Base-by-base conservation (phyloP, 2,888 invertebrate species). In the Drosophila demipolita region DNA sequence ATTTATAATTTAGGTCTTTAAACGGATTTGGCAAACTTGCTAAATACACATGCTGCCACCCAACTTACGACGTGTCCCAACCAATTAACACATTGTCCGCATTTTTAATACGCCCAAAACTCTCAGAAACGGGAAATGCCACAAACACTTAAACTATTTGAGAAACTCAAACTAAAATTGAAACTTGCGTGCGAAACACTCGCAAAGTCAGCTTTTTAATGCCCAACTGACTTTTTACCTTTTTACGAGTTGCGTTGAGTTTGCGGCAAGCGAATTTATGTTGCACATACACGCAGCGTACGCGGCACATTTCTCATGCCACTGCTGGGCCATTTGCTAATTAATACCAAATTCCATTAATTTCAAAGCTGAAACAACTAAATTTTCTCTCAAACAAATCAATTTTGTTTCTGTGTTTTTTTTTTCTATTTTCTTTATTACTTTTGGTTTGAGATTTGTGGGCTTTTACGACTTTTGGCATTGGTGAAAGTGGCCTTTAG, bases 291-390 rank as follows among this genome's bases (percentile, higher is more conserved):
- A 87, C 89, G 89, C 89, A 87, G 76, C 70, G 71, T 68, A 70
- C 66, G 78, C 73, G 83, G 80, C 78, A 75, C 88, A 86, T 88
- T 90, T 90, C 86, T 83, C 89, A 82, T 90, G 89, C 83, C 89
- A 87, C 87, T 82, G 90, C 90, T 76, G 78, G 73, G 85, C 84
- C 89, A 89, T 91, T 91, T 87, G 83, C 91, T 91, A 91, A 91
- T 91, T 91, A 91, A 91, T 91, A 87, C 81, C 86, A 78, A 78
- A 86, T 88, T 85, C 85, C 85, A 81, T 83, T 82, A 78, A 78
- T 84, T 79, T 85, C 76, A 75, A 74, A 75, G 79, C 83, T 75
- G 52, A 79, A 87, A 79, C 87, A 87, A 90, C 86, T 90, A 83
- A 86, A 90, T 87, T 83, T 85, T 64, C 58, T 49, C 48, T 59